Evolutionary conservation across 2,113 vertebrate genomes (phyloP).

Genomic region (Petaurus breviceps): DNA sequence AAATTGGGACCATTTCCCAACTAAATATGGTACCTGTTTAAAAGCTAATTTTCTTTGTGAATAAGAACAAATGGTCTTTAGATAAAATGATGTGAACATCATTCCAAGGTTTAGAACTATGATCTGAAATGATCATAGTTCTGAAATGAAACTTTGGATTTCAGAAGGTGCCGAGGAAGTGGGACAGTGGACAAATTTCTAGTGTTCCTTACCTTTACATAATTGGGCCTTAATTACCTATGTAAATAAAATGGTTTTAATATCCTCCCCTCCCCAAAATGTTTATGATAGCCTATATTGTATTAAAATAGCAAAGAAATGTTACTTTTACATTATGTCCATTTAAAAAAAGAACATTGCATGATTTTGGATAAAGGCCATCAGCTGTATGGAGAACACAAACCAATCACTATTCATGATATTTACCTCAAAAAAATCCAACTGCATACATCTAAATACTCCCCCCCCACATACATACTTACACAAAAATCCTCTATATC

Average conservation of each 20-base stretch:
- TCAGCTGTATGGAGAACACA: conserved; percentile 82
- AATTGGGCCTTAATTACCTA: conserved; percentile 84
- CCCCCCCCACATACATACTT: no score
- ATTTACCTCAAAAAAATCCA: conserved; percentile 47
- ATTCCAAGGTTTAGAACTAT: conserved; percentile 51
- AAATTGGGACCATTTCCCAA: conserved; percentile 55
- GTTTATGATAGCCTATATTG: conserved; percentile 73
- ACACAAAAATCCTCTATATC: background rate
- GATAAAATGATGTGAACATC: conserved; percentile 53
- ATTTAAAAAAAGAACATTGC: conserved; percentile 74
- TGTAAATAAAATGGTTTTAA: conserved; percentile 79
- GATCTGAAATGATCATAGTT: conserved; percentile 4
- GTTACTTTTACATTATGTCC: conserved; percentile 81
- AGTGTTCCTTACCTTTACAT: conserved; percentile 80
- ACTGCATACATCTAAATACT: background rate
- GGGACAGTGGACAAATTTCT: conserved; percentile 63
- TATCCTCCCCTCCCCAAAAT: conserved; percentile 73
- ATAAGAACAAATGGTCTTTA: conserved; percentile 59
- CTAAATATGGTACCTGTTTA: conserved; percentile 39
- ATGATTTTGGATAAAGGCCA: conserved; percentile 83
- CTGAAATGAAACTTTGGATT: conserved; percentile 6
- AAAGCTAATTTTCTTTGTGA: conserved; percentile 65
- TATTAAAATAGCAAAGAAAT: conserved; percentile 76
- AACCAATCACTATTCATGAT: conserved; percentile 85
- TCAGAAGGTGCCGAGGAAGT: background rate